phyloP scores from a whole-genome alignment of 2,888 invertebrate genomes.

The Nebria salina region DNA sequence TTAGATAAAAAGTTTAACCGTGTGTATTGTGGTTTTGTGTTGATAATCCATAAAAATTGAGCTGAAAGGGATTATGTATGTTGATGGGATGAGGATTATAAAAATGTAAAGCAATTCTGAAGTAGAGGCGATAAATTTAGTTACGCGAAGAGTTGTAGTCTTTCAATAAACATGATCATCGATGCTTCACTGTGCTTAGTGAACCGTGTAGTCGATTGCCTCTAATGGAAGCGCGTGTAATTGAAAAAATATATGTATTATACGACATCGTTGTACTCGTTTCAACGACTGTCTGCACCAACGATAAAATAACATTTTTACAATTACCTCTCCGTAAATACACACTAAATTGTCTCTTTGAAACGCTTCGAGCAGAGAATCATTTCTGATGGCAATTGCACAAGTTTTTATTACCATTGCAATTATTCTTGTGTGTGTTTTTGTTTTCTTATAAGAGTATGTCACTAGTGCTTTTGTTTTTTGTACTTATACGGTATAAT shows the following conservation, averaged over 20 bases:
- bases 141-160: slow-evolving; percentile 7
- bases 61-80: background rate
- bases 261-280: background rate
- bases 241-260: slow-evolving; percentile 27
- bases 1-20: too few relatives aligned
- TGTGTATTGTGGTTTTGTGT: too few relatives aligned
- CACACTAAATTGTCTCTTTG: slow-evolving; percentile 4
- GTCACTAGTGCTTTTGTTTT: too few relatives aligned
- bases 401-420: background rate
- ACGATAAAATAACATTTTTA: slow-evolving; percentile 27
- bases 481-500: too few relatives aligned
- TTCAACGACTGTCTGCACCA: background rate
- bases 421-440: background rate
- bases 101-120: background rate
- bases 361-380: background rate
- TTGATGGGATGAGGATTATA: background rate
- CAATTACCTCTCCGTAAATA: slow-evolving; percentile 27
- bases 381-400: background rate
- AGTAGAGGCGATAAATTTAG: background rate
- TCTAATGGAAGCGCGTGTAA: slow-evolving; percentile 31
- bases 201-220: slow-evolving; percentile 20
- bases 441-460: too few relatives aligned
- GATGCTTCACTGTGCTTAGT: background rate
- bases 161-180: slow-evolving; percentile 29
- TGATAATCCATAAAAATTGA: background rate